Percentiles rank a stretch among this genome's conserved stretches.
Evolutionary conservation across 2,113 vertebrate genomes (phyloP).

Genomic region (Orthochromis malagaraziensis): DNA sequence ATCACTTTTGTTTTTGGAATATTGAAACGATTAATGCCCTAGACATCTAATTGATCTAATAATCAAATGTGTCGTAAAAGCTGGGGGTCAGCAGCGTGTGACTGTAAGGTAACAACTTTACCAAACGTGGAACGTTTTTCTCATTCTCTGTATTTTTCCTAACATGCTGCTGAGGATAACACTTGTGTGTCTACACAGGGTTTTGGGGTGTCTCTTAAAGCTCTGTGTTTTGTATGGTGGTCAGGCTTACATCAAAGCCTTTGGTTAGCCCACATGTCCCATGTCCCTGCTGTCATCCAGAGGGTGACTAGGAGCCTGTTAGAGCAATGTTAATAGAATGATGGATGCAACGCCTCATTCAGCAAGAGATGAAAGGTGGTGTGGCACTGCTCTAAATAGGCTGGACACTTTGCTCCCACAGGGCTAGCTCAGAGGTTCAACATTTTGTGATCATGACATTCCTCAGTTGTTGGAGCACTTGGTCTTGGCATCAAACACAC

Average conservation of each 20-base stretch:
- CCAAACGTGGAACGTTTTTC: neutral
- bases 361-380: constrained; percentile 56
- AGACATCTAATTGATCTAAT: neutral
- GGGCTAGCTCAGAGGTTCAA: constrained; percentile 17
- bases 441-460: constrained; percentile 50
- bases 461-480: constrained; percentile 49
- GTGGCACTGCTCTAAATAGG: constrained; percentile 16
- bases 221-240: constrained; percentile 37
- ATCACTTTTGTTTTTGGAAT: neutral
- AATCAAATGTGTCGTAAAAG: neutral
- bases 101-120: constrained; percentile 26
- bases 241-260: constrained; percentile 49
- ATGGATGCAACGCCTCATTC: constrained; percentile 55
- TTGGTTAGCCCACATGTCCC: constrained; percentile 43
- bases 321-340: constrained; percentile 53
- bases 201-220: constrained; percentile 7
- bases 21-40: neutral
- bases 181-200: neutral
- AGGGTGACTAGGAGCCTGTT: constrained; percentile 44
- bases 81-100: neutral
- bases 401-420: constrained; percentile 35
- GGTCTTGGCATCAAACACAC: constrained; percentile 51
- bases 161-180: neutral
- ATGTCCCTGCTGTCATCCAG: constrained; percentile 38
- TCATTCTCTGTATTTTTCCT: neutral